Conservation (phyloP, 1,140 invertebrate species). For the Macrotrachela quadricornifera region DNA sequence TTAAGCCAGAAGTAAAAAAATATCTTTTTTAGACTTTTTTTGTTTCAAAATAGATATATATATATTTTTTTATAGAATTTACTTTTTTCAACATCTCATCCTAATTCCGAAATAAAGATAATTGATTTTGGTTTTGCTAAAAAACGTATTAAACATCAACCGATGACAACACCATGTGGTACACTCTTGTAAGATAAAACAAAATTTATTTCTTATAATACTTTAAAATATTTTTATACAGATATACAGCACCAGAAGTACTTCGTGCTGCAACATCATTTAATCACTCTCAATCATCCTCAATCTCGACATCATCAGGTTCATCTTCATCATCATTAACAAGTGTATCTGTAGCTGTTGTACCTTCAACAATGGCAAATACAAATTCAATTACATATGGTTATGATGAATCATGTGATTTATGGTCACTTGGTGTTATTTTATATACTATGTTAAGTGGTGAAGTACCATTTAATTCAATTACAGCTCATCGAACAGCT, state of each 20-base stretch:
- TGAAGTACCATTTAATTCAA: constrained; percentile 50
- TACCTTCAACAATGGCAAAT: no score
- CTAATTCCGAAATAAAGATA: constrained; percentile 50
- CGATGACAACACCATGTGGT: constrained; percentile 43
- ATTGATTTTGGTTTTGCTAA: constrained; percentile 76
- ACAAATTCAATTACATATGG: constrained; percentile 16
- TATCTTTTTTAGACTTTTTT: neutral
- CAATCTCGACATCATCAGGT: no score
- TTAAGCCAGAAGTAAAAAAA: constrained; percentile 54
- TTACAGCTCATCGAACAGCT: neutral
- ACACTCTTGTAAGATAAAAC: neutral
- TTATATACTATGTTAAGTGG: constrained; percentile 67
- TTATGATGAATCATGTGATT: constrained; percentile 68
- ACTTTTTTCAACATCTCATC: constrained; percentile 41
- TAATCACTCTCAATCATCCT: no score
- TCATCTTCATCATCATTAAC: no score
- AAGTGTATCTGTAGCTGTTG: no score
- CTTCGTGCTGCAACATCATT: constrained; percentile 21
- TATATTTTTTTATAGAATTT: constrained; percentile 40
- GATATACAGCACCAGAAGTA: constrained; percentile 72
- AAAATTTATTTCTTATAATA: constrained; percentile 16
- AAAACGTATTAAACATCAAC: constrained; percentile 35
- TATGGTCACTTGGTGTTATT: constrained; percentile 75
- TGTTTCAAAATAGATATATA: neutral
- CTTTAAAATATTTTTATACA: constrained; percentile 59